Base-by-base conservation (phyloP, 2,797 vertebrate species). In the Mallotus villosus region DNA sequence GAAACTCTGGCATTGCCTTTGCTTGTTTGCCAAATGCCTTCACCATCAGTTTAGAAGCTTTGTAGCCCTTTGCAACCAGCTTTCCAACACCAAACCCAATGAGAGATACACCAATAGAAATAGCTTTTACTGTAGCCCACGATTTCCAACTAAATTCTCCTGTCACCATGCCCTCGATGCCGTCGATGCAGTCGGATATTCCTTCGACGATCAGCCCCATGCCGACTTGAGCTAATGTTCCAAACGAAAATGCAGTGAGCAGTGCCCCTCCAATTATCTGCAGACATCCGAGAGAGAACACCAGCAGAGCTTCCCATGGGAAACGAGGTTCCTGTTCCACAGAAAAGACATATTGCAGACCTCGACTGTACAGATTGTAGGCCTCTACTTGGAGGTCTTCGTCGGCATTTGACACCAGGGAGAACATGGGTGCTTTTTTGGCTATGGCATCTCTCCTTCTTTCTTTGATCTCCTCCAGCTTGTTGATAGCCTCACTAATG, bases 41-140 rank as follows among this genome's bases (percentile, higher is more conserved):
- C 27, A 29, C 4, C 27, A 4, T 4, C 27, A 29, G 27, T 29
- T 29, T 29, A 29, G 27, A 29, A 29, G 4, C 27, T 29, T 29
- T 29, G 27, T 29, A 29, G 27, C 27, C 27, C 27, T 29, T 29
- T 4, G 27, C 4, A 4, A 29, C 27, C 3, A 29, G 27, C 27
- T 29, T 49, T 49, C 46, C 46, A 16, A 49, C 8, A 49, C 46
- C 46, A 49, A 49, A 9, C 72, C 51, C 60, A 64, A 76, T 1
- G 22, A 85, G 69, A 49, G 79, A 71, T n/a, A 83, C 22, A 12
- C 71, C 83, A 19, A 85, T 76, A 53, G 73, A 72, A 19, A 81
- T 73, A 14, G 68, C 37, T 68, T 85, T 85, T 65, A 74, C 74
- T 29, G 83, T 71, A 17, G 83, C 81, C 83, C 81, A 85, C 29